A percentile compares a stretch with the other conserved stretches of the same genome.
These are phyloP conservation scores for Pollachius pollachius DNA, from an alignment of 2,113 vertebrate species.

Conservation along the genomic window DNA sequence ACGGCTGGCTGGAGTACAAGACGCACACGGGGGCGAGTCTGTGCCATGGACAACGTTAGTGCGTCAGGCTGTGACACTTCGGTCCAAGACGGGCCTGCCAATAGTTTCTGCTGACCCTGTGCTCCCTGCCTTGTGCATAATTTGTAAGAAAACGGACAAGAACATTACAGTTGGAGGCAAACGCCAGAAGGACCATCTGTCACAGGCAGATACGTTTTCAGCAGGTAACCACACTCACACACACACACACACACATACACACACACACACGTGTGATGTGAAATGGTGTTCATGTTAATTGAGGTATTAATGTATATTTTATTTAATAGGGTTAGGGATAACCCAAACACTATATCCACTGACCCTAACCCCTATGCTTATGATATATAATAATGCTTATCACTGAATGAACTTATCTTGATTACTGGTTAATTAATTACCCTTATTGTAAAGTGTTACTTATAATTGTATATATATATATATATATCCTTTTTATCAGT, in stretches of 20 bases:
- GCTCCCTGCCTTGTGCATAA: slow-evolving; percentile 11
- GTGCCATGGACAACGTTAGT: background rate
- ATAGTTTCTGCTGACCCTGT: background rate
- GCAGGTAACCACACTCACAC: slow-evolving; percentile 16
- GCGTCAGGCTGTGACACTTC: background rate
- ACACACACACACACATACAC: slow-evolving; percentile 13
- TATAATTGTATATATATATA: too few species aligned
- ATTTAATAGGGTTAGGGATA: too few species aligned
- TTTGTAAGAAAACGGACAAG: slow-evolving; percentile 7
- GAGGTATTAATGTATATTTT: too few species aligned
- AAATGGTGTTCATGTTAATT: too few species aligned
- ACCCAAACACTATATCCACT: too few species aligned
- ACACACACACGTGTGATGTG: background rate
- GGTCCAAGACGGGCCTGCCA: slow-evolving; percentile 7
- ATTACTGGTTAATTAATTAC: too few species aligned
- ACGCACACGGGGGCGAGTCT: background rate
- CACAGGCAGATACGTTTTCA: slow-evolving; percentile 24
- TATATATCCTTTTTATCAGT: too few species aligned
- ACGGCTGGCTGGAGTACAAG: too few species aligned
- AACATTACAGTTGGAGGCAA: slow-evolving; percentile 12
- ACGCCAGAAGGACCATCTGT: slow-evolving; percentile 13
- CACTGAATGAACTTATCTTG: too few species aligned
- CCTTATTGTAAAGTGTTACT: too few species aligned
- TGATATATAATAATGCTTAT: too few species aligned
- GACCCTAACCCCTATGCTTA: too few species aligned